Conservation (phyloP, 30 jellyfish, hydroid and myxozoan species). For the Chrysaora quinquecirrha region DNA sequence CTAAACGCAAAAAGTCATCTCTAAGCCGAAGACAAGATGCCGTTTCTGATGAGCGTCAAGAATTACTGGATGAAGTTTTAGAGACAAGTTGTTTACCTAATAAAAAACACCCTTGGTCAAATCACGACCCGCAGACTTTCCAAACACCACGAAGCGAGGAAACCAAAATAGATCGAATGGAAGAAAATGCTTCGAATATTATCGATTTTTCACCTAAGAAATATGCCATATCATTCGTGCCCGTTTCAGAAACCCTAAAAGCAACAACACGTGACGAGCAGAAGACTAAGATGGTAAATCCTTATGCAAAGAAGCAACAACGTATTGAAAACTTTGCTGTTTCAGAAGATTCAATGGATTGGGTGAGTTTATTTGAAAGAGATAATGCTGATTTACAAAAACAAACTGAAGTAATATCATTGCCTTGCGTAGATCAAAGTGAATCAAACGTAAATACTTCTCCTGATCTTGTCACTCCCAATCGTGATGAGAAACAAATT, state of each 20-base stretch:
- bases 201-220: too few relatives aligned
- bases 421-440: constrained; percentile 20
- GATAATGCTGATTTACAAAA: not conserved
- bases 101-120: too few relatives aligned
- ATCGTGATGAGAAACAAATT: constrained; percentile 30
- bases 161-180: too few relatives aligned
- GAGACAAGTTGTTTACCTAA: too few relatives aligned
- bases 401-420: not conserved
- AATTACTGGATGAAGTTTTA: too few relatives aligned
- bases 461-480: constrained; percentile 21
- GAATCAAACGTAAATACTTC: constrained; percentile 10
- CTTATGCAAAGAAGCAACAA: not conserved
- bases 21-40: too few relatives aligned
- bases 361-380: constrained; percentile 67
- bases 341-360: constrained; percentile 79
- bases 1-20: too few relatives aligned
- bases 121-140: too few relatives aligned
- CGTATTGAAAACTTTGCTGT: not conserved
- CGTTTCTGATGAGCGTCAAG: too few relatives aligned
- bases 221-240: too few relatives aligned
- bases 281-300: not conserved
- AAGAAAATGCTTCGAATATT: too few relatives aligned
- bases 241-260: not conserved
- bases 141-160: too few relatives aligned
- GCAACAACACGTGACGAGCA: not conserved